phyloP scores from a whole-genome alignment of 37 sponge, comb jelly and placozoan genomes.

The Bolinopsis microptera region DNA sequence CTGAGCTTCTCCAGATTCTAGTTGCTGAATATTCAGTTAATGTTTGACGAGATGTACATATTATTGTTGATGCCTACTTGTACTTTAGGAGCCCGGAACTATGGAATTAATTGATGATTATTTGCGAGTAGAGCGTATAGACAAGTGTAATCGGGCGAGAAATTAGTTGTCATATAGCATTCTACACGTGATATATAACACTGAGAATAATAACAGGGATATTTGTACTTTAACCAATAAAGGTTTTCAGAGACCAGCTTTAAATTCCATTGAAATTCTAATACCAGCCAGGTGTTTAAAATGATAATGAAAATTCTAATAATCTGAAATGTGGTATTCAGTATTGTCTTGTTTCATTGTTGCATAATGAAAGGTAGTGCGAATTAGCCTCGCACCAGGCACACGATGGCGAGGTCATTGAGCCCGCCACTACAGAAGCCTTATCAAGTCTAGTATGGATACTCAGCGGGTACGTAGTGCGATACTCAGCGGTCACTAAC shows the following conservation, averaged over 20 bases:
- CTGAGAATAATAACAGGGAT: background rate
- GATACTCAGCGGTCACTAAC: constrained; percentile 36
- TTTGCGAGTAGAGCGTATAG: background rate
- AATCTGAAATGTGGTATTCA: constrained; percentile 26
- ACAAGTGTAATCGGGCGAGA: background rate
- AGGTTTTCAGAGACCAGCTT: too few species aligned
- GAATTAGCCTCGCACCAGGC: background rate
- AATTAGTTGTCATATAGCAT: background rate
- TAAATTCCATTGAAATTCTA: background rate
- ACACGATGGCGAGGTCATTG: background rate
- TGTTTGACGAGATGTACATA: too few species aligned
- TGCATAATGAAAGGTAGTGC: constrained; percentile 21
- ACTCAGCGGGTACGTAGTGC: constrained; percentile 11
- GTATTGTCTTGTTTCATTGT: constrained; percentile 54
- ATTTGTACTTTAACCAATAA: background rate
- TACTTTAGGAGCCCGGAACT: background rate
- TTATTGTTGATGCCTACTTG: too few species aligned
- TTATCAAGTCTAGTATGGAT: constrained; percentile 16
- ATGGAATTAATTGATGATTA: background rate
- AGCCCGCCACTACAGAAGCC: background rate
- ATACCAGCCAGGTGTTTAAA: background rate
- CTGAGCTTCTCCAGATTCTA: too few species aligned
- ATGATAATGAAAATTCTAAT: constrained; percentile 41
- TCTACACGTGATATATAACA: background rate
- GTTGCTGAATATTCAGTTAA: too few species aligned